Conservation (phyloP, 2,888 invertebrate genomes). For the Argynnis bischoffii region DNA sequence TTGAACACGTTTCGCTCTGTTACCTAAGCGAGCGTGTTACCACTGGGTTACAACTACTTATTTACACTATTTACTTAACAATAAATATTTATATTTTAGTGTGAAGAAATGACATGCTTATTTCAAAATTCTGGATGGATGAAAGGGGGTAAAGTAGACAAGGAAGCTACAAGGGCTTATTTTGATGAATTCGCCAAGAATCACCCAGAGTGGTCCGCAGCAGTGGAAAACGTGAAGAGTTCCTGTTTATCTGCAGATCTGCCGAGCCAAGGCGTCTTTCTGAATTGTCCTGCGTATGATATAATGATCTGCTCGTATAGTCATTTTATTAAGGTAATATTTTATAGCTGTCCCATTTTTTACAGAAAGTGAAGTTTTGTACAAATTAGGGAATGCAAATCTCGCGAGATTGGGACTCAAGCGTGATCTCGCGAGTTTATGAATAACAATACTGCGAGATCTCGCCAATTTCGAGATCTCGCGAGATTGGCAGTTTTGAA, state of each 20-base stretch:
- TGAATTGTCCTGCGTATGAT: conserved; percentile 65
- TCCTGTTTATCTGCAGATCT: conserved; percentile 52
- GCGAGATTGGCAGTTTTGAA: too few relatives aligned
- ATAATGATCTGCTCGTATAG: conserved; percentile 53
- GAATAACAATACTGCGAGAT: too few relatives aligned
- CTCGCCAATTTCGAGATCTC: too few relatives aligned
- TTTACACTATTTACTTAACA: too few relatives aligned
- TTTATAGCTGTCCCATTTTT: neutral
- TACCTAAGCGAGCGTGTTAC: too few relatives aligned
- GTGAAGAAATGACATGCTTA: conserved; percentile 56
- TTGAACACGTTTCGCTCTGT: too few relatives aligned
- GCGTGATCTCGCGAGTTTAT: too few relatives aligned
- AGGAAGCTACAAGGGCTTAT: conserved; percentile 47
- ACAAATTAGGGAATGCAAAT: too few relatives aligned
- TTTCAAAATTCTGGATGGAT: conserved; percentile 59
- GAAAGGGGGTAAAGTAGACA: conserved; percentile 50
- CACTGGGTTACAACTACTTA: too few relatives aligned
- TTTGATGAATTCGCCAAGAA: conserved; percentile 54
- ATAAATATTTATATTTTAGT: conserved; percentile 50
- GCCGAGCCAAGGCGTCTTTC: conserved; percentile 53
- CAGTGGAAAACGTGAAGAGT: conserved; percentile 51
- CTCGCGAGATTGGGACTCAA: too few relatives aligned
- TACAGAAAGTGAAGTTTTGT: neutral
- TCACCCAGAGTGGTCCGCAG: conserved; percentile 55
- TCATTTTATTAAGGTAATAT: conserved; percentile 58